phyloP scores from a whole-genome alignment of 2,888 invertebrate species.

The Dysmachus trigonus region DNA sequence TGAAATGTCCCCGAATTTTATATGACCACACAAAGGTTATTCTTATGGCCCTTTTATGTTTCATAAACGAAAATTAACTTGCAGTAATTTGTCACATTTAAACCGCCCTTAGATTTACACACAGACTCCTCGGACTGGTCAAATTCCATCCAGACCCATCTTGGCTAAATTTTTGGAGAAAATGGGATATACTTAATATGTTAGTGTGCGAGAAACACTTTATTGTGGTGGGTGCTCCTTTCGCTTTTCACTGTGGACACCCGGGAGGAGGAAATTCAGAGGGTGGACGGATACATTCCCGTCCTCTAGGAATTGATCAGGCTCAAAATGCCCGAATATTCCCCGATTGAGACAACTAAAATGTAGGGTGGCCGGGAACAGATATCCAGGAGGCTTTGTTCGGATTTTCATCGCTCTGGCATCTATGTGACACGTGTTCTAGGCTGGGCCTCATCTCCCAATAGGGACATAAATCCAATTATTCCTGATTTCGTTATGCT shows the following conservation, averaged over 20 bases:
- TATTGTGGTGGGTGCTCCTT: not conserved
- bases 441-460: conserved; percentile 43
- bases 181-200: conserved; percentile 1
- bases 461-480: conserved; percentile 49
- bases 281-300: conserved; percentile 29
- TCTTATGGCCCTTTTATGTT: conserved; percentile 46
- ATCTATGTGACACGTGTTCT: conserved; percentile 46
- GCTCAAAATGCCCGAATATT: conserved; percentile 34
- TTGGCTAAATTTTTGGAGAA: not conserved
- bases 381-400: conserved; percentile 1
- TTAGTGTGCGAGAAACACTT: conserved; percentile 6
- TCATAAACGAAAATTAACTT: conserved; percentile 50
- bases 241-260: not conserved
- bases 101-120: conserved; percentile 33
- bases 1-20: not conserved
- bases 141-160: not conserved
- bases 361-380: conserved; percentile 7
- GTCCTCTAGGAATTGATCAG: conserved; percentile 13
- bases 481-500: conserved; percentile 49
- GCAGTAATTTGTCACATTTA: conserved; percentile 49
- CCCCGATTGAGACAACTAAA: conserved; percentile 39
- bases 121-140: not conserved
- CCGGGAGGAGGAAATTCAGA: conserved; percentile 27
- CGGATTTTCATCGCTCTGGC: conserved; percentile 29
- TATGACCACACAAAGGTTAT: conserved; percentile 37